phyloP scores from a whole-genome alignment of 2,113 vertebrate species.

The Gallinago undulata region DNA sequence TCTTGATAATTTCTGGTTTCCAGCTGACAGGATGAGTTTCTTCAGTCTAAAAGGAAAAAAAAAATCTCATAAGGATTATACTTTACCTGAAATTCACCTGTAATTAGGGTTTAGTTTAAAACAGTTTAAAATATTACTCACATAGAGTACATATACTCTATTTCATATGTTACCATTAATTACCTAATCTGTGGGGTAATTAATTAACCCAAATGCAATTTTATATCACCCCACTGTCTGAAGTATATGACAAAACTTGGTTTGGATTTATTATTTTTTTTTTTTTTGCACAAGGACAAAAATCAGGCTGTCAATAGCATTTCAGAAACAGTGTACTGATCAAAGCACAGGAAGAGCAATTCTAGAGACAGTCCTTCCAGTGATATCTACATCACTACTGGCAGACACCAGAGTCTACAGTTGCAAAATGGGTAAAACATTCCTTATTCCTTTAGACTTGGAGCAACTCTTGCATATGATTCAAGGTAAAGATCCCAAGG shows the following conservation, averaged over 20 bases:
- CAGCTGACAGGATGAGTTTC: constrained; percentile 96
- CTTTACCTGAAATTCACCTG: neutral
- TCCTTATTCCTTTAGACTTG: neutral
- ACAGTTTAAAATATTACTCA: neutral
- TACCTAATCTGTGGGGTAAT: neutral
- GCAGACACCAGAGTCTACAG: neutral
- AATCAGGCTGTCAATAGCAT: neutral
- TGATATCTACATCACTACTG: fast-evolving
- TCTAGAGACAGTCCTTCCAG: neutral
- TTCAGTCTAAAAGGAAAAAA: constrained; percentile 84
- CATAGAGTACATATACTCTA: neutral
- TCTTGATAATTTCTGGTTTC: constrained; percentile 99
- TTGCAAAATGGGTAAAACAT: neutral
- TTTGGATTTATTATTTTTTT: neutral
- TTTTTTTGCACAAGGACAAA: neutral
- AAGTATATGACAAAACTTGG: neutral
- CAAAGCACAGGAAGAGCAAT: neutral
- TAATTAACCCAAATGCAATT: neutral
- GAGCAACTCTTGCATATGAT: neutral
- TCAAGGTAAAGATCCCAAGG: neutral
- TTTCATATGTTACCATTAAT: neutral
- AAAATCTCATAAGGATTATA: neutral
- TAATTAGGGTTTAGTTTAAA: neutral
- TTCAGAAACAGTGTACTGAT: neutral
- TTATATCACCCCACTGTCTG: neutral